A percentile compares a stretch with the other conserved stretches of the same genome.
These are phyloP conservation scores for Noctua janthe DNA, from an alignment of 2,888 invertebrate genomes.

Conservation along the genomic window DNA sequence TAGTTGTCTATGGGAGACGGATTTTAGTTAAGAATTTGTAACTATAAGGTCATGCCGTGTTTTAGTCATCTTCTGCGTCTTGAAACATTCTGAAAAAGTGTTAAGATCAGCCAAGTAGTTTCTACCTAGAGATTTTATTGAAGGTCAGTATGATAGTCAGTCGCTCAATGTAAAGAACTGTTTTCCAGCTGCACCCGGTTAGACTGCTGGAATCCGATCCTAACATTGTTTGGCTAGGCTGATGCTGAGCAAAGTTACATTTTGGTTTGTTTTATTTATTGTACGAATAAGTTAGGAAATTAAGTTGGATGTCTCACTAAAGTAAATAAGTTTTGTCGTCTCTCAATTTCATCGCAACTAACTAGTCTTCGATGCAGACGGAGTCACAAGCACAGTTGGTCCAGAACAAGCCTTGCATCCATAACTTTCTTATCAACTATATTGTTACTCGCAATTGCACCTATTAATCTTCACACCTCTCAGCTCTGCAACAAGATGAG, in stretches of 20 bases:
- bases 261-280: background rate
- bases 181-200: no score
- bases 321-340: background rate
- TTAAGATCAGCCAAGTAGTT: background rate
- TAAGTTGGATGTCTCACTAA: no score
- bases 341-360: background rate
- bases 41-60: background rate
- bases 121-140: background rate
- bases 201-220: background rate
- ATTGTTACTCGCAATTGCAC: constrained; percentile 29
- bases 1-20: background rate
- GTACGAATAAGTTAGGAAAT: background rate
- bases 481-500: constrained; percentile 32
- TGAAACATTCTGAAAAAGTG: background rate
- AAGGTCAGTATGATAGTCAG: no score
- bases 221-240: background rate
- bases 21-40: background rate
- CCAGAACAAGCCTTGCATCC: background rate
- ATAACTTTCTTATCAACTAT: constrained; percentile 17
- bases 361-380: background rate
- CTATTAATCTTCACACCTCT: constrained; percentile 46
- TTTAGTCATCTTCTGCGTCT: background rate
- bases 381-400: background rate
- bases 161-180: no score
- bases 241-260: background rate